A percentile compares a stretch with the other conserved stretches of the same genome.
These are phyloP conservation scores for Amphipoea oculea DNA, from an alignment of 2,888 invertebrate genomes.

Conservation along the genomic window DNA sequence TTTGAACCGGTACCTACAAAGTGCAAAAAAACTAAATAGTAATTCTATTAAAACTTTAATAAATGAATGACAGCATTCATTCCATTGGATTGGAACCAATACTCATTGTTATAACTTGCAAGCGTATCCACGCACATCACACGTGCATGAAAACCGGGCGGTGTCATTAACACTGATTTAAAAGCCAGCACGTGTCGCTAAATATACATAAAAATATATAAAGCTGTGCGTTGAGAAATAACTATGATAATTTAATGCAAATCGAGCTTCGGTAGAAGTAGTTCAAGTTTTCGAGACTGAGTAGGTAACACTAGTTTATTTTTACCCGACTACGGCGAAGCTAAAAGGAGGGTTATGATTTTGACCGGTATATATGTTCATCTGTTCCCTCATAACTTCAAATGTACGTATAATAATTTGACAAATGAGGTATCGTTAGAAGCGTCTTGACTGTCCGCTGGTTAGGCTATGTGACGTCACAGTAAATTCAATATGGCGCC, in stretches of 20 bases:
- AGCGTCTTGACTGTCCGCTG: too few species aligned
- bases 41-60: constrained; percentile 11
- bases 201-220: not conserved
- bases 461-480: too few species aligned
- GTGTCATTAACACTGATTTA: constrained; percentile 7
- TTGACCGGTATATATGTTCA: too few species aligned
- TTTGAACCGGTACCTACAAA: not conserved
- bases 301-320: not conserved
- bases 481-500: too few species aligned
- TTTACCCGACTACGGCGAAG: not conserved
- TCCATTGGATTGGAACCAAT: constrained; percentile 12
- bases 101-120: constrained; percentile 26
- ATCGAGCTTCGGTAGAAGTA: not conserved
- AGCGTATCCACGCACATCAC: constrained; percentile 5
- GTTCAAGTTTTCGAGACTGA: not conserved
- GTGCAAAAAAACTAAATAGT: not conserved
- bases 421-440: too few species aligned
- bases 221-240: not conserved
- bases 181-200: constrained; percentile 15
- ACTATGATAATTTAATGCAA: not conserved
- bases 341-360: too few species aligned
- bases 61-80: not conserved
- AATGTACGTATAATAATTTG: too few species aligned
- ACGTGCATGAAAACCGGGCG: constrained; percentile 9
- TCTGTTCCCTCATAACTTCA: too few species aligned